Conservation (phyloP, 2,797 vertebrate genomes). For the Semaprochilodus insignis region DNA sequence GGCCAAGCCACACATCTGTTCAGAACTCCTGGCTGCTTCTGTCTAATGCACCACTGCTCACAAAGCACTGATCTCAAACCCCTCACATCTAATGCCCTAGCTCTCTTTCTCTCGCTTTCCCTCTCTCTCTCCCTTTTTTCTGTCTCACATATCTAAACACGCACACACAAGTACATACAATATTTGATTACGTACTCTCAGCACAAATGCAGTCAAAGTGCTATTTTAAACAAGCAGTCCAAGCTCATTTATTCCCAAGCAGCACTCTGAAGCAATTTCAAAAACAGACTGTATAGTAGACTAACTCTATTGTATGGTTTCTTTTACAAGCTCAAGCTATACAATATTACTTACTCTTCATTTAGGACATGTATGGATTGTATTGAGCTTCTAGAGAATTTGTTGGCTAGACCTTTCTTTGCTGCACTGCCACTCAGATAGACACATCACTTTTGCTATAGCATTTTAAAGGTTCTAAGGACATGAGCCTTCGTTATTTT, state of each 20-base stretch:
- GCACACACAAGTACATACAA: background rate
- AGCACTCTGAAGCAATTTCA: slow-evolving; percentile 51
- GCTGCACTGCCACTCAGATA: slow-evolving; percentile 7
- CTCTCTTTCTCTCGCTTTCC: slow-evolving; percentile 12
- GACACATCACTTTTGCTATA: background rate
- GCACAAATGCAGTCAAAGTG: slow-evolving; percentile 21
- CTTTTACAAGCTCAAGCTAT: slow-evolving; percentile 37
- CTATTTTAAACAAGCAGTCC: slow-evolving; percentile 15
- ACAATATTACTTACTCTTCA: background rate
- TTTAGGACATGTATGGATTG: background rate
- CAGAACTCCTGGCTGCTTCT: slow-evolving; percentile 48
- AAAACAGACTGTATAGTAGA: slow-evolving; percentile 48
- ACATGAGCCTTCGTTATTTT: background rate
- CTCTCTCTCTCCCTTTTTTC: background rate
- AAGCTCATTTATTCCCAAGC: slow-evolving; percentile 53
- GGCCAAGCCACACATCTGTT: slow-evolving; percentile 64
- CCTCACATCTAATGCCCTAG: slow-evolving; percentile 27
- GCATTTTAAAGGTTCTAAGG: background rate
- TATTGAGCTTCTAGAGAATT: background rate
- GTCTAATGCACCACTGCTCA: slow-evolving; percentile 57
- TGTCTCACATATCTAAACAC: background rate
- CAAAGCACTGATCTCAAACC: slow-evolving; percentile 36
- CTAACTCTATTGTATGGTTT: slow-evolving; percentile 17
- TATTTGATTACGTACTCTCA: slow-evolving; percentile 15
- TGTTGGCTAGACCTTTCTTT: slow-evolving; percentile 12